Percentiles rank a stretch among this genome's conserved stretches.
These are phyloP conservation scores for Cardiocondyla obscurior DNA, from an alignment of 1,140 invertebrate species.

Conservation along the genomic window DNA sequence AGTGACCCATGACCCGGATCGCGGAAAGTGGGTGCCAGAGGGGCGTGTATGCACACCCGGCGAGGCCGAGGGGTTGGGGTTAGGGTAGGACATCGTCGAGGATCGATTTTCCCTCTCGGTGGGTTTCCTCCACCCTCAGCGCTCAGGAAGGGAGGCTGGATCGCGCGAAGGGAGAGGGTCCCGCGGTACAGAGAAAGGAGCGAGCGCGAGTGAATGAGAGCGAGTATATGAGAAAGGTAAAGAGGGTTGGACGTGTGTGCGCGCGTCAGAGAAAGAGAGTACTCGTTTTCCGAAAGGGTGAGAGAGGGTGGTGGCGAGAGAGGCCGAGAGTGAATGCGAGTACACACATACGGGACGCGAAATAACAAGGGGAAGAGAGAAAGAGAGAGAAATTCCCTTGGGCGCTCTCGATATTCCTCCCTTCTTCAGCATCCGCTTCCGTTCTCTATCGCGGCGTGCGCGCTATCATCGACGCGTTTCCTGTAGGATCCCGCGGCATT, in stretches of 20 bases:
- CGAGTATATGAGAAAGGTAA: constrained; percentile 17
- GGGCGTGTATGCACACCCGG: constrained; percentile 70
- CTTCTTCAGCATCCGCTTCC: constrained; percentile 52
- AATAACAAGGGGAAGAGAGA: constrained; percentile 51
- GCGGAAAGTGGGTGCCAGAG: constrained; percentile 75
- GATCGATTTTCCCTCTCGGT: constrained; percentile 77
- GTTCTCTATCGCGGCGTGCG: constrained; percentile 15
- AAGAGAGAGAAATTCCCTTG: constrained; percentile 23
- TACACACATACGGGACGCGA: constrained; percentile 12
- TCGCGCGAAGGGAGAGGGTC: constrained; percentile 1
- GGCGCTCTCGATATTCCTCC: constrained; percentile 64
- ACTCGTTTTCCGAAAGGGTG: neutral
- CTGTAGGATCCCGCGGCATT: neutral
- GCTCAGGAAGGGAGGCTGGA: constrained; percentile 43
- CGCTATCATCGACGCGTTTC: constrained; percentile 20
- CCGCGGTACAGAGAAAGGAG: neutral
- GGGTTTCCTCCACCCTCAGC: constrained; percentile 62
- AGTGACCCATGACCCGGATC: constrained; percentile 83
- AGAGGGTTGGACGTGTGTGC: neutral
- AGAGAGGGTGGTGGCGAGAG: neutral
- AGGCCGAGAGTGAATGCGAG: neutral
- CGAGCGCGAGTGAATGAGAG: constrained; percentile 23
- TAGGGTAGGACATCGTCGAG: constrained; percentile 76
- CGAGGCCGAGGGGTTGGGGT: constrained; percentile 73
- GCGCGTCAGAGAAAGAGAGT: constrained; percentile 8